phyloP scores from a whole-genome alignment of 2,888 invertebrate species.

The Brachyptera putata region DNA sequence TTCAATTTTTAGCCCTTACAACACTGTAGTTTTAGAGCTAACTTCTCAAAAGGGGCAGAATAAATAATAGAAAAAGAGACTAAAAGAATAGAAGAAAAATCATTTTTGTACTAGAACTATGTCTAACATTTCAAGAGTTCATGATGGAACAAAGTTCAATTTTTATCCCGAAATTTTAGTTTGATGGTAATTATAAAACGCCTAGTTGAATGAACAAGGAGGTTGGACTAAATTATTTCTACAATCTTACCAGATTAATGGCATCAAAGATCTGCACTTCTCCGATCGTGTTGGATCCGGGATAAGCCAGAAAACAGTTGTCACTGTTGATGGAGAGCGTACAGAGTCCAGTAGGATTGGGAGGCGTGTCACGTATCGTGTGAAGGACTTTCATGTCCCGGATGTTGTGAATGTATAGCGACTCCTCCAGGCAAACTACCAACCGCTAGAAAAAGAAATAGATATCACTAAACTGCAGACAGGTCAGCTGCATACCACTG shows the following conservation, averaged over 20 bases:
- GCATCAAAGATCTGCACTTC: conserved; percentile 96
- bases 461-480: too few relatives aligned
- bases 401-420: conserved; percentile 97
- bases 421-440: conserved; percentile 96
- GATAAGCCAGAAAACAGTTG: conserved; percentile 93
- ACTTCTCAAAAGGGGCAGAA: too few relatives aligned
- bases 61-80: too few relatives aligned
- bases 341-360: conserved; percentile 89
- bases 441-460: conserved; percentile 61
- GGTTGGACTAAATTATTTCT: neutral
- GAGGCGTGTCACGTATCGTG: conserved; percentile 96
- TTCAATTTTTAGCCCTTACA: too few relatives aligned
- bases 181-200: neutral
- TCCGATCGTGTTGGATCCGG: conserved; percentile 88
- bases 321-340: conserved; percentile 86
- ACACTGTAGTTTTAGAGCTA: too few relatives aligned
- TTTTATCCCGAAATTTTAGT: neutral
- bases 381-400: conserved; percentile 97
- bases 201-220: neutral
- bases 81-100: too few relatives aligned
- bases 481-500: too few relatives aligned
- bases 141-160: too few relatives aligned
- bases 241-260: conserved; percentile 67
- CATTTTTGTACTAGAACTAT: too few relatives aligned
- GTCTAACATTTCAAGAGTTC: too few relatives aligned